phyloP scores from a whole-genome alignment of 2,113 vertebrate species.

The Paracanthobrama guichenoti region DNA sequence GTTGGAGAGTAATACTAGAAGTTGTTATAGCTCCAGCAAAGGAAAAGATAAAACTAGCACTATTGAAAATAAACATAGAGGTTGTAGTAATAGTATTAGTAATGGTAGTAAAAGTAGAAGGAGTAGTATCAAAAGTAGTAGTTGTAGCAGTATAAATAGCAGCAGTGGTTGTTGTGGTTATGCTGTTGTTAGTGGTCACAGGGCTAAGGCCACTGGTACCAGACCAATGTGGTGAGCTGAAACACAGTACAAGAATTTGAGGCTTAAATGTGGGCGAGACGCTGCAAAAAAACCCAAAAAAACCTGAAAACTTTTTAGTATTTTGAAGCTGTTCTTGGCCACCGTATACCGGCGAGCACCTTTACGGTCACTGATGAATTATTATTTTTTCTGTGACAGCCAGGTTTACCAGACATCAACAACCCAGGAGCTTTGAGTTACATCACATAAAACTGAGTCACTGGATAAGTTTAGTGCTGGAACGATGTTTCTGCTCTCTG shows the following conservation, averaged over 20 bases:
- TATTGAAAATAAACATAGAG: neutral
- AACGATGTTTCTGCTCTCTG: slow-evolving; percentile 42
- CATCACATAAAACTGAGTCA: slow-evolving; percentile 49
- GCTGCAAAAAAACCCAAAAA: neutral
- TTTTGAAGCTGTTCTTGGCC: slow-evolving; percentile 46
- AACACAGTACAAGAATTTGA: slow-evolving; percentile 39
- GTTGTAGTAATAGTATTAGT: slow-evolving; percentile 31
- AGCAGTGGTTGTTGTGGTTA: slow-evolving; percentile 31
- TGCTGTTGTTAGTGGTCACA: slow-evolving; percentile 27
- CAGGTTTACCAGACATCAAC: slow-evolving; percentile 44
- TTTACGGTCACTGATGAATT: slow-evolving; percentile 43
- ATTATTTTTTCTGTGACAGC: slow-evolving; percentile 11
- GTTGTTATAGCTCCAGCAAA: neutral
- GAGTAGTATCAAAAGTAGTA: slow-evolving; percentile 29
- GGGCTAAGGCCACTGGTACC: slow-evolving; percentile 26
- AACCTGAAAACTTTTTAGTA: neutral
- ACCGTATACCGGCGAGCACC: neutral
- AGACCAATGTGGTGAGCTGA: slow-evolving; percentile 24
- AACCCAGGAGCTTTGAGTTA: slow-evolving; percentile 35
- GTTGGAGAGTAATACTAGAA: neutral
- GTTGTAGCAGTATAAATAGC: slow-evolving; percentile 35
- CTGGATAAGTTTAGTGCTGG: slow-evolving; percentile 32
- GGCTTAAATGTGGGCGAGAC: slow-evolving; percentile 32
- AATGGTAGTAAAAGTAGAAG: slow-evolving; percentile 37
- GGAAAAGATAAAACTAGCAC: neutral